A percentile compares a stretch with the other conserved stretches of the same genome.
These are phyloP conservation scores for Pherbina coryleti DNA, from an alignment of 2,888 invertebrate genomes.

Conservation along the genomic window DNA sequence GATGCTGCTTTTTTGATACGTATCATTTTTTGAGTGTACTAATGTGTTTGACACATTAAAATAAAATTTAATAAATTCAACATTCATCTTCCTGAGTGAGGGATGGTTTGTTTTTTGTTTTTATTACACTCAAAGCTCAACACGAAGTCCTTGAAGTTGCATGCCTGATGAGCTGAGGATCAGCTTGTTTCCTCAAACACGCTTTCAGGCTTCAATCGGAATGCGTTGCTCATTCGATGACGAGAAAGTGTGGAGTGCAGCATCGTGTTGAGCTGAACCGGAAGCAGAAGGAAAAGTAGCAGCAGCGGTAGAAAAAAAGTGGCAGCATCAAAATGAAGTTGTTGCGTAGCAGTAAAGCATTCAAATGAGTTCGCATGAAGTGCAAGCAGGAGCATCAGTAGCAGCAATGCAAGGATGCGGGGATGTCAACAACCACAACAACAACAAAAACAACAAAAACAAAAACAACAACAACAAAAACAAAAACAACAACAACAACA, in stretches of 20 bases:
- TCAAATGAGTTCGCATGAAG: conserved; percentile 8
- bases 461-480: no score
- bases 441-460: no score
- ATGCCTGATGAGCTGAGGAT: background rate
- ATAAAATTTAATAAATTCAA: conserved; percentile 1
- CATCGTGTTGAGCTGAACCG: background rate
- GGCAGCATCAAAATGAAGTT: background rate
- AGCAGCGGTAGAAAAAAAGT: background rate
- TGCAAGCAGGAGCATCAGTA: background rate
- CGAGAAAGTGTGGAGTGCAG: background rate
- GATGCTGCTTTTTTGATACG: background rate
- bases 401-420: background rate
- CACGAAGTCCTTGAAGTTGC: background rate
- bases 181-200: background rate
- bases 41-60: background rate
- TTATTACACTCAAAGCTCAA: background rate
- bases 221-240: conserved; percentile 10
- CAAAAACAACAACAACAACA: no score
- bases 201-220: background rate
- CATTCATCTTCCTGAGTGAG: background rate
- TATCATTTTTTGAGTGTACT: background rate
- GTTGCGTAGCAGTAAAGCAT: background rate
- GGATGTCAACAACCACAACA: no score
- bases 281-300: background rate
- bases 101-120: background rate